Conservation (phyloP, 2,888 invertebrate species). For the Cistogaster globosa region DNA sequence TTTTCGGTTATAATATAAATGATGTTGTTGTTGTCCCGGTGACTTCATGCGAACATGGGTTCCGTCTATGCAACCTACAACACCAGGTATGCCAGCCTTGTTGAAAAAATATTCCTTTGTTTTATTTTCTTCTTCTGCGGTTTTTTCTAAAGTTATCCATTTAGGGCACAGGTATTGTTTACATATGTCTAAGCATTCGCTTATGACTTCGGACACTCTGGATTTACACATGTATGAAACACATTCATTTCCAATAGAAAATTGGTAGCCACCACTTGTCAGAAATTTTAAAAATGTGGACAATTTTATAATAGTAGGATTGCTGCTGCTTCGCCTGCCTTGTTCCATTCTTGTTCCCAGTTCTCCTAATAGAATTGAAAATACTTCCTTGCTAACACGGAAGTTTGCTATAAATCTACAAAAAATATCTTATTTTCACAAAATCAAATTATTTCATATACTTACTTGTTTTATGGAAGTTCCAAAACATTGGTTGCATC, state of each 20-base stretch:
- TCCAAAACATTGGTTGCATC: slow-evolving; percentile 16
- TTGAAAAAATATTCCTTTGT: no score
- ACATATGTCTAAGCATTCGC: slow-evolving; percentile 6
- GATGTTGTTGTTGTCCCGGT: neutral
- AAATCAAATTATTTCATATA: neutral
- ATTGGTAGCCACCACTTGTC: slow-evolving; percentile 3
- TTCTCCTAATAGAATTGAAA: neutral
- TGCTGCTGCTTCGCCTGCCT: neutral
- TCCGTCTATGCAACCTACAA: neutral
- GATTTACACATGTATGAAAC: slow-evolving; percentile 9
- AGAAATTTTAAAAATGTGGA: slow-evolving; percentile 11
- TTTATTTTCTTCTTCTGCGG: no score
- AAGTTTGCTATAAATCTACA: slow-evolving; percentile 1
- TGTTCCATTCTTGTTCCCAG: neutral
- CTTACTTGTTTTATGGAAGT: neutral
- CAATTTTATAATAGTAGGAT: neutral
- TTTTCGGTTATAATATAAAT: slow-evolving; percentile 1
- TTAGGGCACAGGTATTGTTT: neutral
- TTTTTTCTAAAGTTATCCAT: no score
- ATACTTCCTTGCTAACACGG: slow-evolving; percentile 7
- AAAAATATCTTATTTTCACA: neutral
- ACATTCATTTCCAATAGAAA: neutral
- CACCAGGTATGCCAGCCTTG: no score
- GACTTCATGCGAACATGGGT: slow-evolving; percentile 17
- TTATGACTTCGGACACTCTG: slow-evolving; percentile 9